Evolutionary conservation across 2,888 invertebrate genomes (phyloP).

Genomic region (Furcula furcula): DNA sequence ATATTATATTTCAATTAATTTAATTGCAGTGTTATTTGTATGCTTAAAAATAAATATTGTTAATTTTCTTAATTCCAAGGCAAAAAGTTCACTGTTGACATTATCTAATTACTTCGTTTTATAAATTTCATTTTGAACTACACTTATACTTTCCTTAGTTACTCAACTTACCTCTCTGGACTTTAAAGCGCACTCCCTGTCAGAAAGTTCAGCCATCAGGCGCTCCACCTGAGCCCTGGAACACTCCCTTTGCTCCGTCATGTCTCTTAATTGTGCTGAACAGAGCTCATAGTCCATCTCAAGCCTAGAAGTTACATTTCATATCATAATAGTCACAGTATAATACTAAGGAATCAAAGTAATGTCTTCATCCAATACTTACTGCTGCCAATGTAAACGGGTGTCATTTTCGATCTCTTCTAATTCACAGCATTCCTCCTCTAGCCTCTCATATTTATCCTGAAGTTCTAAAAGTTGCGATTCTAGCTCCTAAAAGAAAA

Average conservation of each 20-base stretch:
- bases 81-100: no score
- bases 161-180: conserved; percentile 76
- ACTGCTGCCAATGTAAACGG: conserved; percentile 83
- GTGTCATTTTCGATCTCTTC: conserved; percentile 90
- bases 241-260: conserved; percentile 81
- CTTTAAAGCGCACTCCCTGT: conserved; percentile 74
- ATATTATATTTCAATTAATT: neutral
- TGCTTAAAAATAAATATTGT: no score
- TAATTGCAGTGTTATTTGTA: neutral
- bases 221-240: conserved; percentile 75
- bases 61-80: no score
- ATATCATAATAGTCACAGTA: no score
- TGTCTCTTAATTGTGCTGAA: conserved; percentile 81
- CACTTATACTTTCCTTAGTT: no score
- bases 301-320: conserved; percentile 50
- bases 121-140: no score
- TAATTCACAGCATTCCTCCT: conserved; percentile 87
- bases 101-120: no score
- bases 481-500: conserved; percentile 69
- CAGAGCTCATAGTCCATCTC: conserved; percentile 84
- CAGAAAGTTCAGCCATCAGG: conserved; percentile 57
- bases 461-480: conserved; percentile 80
- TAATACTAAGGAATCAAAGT: neutral
- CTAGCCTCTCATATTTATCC: conserved; percentile 83
- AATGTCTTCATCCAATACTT: conserved; percentile 37